A percentile compares a stretch with the other conserved stretches of the same genome.
Evolutionary conservation across 2,113 vertebrate genomes (phyloP).

Genomic region (Formicarius rufipectus): DNA sequence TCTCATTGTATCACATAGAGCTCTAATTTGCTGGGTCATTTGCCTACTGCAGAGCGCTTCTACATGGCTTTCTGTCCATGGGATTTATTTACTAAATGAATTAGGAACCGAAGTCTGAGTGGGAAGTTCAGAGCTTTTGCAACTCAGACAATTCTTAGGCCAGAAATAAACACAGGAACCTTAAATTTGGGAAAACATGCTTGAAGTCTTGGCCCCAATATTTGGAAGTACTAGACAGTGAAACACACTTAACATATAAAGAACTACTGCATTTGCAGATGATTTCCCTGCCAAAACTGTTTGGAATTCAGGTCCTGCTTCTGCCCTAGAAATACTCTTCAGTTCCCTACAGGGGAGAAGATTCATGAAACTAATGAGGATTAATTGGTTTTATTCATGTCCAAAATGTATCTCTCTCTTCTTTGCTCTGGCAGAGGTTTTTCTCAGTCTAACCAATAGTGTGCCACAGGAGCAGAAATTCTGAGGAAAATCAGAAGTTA

Average conservation of each 20-base stretch:
- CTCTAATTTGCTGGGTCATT: background rate
- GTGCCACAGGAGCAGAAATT: background rate
- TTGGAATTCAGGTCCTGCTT: background rate
- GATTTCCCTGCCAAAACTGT: background rate
- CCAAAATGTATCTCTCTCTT: background rate
- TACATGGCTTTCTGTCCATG: background rate
- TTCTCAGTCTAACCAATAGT: background rate
- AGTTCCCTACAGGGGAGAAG: background rate
- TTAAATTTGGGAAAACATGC: background rate
- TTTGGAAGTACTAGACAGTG: background rate
- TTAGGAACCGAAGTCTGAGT: background rate
- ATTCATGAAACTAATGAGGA: background rate
- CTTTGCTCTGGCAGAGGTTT: background rate
- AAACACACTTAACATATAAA: background rate
- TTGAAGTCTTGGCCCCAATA: background rate
- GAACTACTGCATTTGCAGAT: background rate
- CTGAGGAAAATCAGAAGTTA: background rate
- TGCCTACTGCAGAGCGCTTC: background rate
- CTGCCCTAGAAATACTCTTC: background rate
- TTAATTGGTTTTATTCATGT: background rate
- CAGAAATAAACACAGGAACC: background rate
- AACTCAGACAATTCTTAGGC: background rate
- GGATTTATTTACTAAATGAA: conserved; percentile 8
- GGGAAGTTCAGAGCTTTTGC: background rate
- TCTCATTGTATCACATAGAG: background rate